Percentiles rank a stretch among this genome's conserved stretches.
Conservation (phyloP, 2,888 invertebrate species). For the Salticus scenicus region DNA sequence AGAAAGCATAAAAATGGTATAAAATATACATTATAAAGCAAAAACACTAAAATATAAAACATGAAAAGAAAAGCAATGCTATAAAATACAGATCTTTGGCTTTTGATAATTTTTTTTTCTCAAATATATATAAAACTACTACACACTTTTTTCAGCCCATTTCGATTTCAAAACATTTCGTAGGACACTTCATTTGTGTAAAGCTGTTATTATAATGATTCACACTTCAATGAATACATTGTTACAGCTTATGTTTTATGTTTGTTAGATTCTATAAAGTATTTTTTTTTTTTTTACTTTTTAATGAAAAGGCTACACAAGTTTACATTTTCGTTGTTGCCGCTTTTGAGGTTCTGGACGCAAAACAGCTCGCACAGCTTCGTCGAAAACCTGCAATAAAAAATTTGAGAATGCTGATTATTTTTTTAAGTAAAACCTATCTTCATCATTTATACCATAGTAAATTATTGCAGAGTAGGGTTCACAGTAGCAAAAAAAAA, state of each 20-base stretch:
- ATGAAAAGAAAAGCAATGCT: slow-evolving; percentile 6
- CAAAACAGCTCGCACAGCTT: slow-evolving; percentile 97
- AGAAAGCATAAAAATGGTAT: background rate
- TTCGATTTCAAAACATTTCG: slow-evolving; percentile 39
- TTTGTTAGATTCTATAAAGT: slow-evolving; percentile 52
- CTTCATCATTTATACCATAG: too few relatives aligned
- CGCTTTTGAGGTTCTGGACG: slow-evolving; percentile 80
- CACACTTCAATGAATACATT: slow-evolving; percentile 37
- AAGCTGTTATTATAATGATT: slow-evolving; percentile 38
- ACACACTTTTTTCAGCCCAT: slow-evolving; percentile 66
- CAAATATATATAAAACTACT: slow-evolving; percentile 25
- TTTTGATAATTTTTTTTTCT: background rate
- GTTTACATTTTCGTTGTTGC: slow-evolving; percentile 68
- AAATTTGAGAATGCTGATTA: too few relatives aligned
- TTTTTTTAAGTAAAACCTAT: too few relatives aligned
- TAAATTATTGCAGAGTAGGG: too few relatives aligned
- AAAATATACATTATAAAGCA: slow-evolving; percentile 12
- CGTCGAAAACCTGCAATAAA: slow-evolving; percentile 91
- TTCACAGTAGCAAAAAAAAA: too few relatives aligned
- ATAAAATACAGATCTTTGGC: slow-evolving; percentile 30
- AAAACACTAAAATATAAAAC: slow-evolving; percentile 9
- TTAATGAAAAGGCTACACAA: slow-evolving; percentile 57
- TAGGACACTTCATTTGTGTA: slow-evolving; percentile 48
- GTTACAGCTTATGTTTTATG: slow-evolving; percentile 42
- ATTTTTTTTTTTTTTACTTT: too few relatives aligned